Evolutionary conservation across 2,888 invertebrate genomes (phyloP).

Genomic region (Calameuta idolon): DNA sequence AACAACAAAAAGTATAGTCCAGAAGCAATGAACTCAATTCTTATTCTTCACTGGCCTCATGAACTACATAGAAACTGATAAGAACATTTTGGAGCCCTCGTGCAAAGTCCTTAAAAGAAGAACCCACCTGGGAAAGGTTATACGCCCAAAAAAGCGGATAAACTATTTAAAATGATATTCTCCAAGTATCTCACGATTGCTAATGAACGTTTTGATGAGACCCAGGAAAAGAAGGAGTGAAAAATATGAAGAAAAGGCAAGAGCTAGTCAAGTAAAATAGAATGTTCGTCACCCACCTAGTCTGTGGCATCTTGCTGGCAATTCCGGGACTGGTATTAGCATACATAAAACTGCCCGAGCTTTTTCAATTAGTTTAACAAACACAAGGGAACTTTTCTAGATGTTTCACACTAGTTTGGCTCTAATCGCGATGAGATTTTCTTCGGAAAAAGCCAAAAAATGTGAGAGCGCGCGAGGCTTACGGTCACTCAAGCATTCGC

Average conservation of each 20-base stretch:
- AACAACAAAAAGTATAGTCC: neutral
- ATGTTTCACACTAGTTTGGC: slow-evolving; percentile 13
- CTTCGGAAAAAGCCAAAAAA: slow-evolving; percentile 33
- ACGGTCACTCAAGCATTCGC: slow-evolving; percentile 51
- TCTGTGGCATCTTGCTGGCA: slow-evolving; percentile 60
- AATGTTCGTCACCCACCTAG: slow-evolving; percentile 54
- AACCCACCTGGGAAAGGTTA: neutral
- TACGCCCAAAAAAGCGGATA: neutral
- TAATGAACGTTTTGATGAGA: neutral
- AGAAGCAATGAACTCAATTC: neutral
- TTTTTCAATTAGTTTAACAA: slow-evolving; percentile 24
- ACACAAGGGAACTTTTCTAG: slow-evolving; percentile 8
- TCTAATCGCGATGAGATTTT: slow-evolving; percentile 17
- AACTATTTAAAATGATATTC: neutral
- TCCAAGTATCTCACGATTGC: neutral
- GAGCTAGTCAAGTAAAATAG: slow-evolving; percentile 30
- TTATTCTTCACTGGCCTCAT: neutral
- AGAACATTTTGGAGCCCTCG: neutral
- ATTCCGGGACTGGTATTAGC: neutral
- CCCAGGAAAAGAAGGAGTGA: neutral
- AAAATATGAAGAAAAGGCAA: slow-evolving; percentile 14
- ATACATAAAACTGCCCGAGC: neutral
- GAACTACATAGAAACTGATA: neutral
- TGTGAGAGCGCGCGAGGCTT: slow-evolving; percentile 46
- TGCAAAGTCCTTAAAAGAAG: neutral